A percentile compares a stretch with the other conserved stretches of the same genome.
phyloP scores from a whole-genome alignment of 30 jellyfish, hydroid and myxozoan species.

The Aurelia sp. region DNA sequence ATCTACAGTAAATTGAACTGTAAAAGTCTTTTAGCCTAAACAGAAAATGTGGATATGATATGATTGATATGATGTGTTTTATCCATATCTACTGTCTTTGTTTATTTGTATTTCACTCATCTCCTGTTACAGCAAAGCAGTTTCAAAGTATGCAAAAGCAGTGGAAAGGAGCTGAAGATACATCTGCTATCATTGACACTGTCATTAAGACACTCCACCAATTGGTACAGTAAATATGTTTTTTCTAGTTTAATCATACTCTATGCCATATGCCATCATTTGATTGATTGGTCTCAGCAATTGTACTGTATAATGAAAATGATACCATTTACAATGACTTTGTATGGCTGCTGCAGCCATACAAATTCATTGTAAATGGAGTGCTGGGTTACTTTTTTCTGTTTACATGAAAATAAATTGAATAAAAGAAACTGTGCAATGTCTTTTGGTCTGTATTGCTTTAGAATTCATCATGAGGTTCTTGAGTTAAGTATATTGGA shows the following conservation, averaged over 20 bases:
- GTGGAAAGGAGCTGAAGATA: neutral
- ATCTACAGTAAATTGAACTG: too few relatives aligned
- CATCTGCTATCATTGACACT: slow-evolving; percentile 33
- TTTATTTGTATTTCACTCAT: too few relatives aligned
- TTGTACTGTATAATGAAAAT: neutral
- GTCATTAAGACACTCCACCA: slow-evolving; percentile 43
- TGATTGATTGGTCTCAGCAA: neutral
- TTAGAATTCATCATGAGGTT: too few relatives aligned
- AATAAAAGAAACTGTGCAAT: too few relatives aligned
- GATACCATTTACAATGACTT: neutral
- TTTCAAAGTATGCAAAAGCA: neutral
- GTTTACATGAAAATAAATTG: too few relatives aligned
- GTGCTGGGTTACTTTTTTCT: too few relatives aligned
- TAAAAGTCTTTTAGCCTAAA: too few relatives aligned
- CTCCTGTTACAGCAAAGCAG: slow-evolving; percentile 13
- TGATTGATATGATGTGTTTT: neutral
- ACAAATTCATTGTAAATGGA: too few relatives aligned
- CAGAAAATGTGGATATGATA: too few relatives aligned
- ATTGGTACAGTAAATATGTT: slow-evolving; percentile 18
- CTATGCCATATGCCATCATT: neutral
- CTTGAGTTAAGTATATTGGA: too few relatives aligned
- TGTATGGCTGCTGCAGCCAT: too few relatives aligned
- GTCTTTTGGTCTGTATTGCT: too few relatives aligned
- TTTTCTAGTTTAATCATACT: neutral
- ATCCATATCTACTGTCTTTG: neutral